Evolutionary conservation across 2,888 invertebrate species (phyloP), one percentile per base, ranked within the genome.

Genomic region (Eucera pruinosa): DNA sequence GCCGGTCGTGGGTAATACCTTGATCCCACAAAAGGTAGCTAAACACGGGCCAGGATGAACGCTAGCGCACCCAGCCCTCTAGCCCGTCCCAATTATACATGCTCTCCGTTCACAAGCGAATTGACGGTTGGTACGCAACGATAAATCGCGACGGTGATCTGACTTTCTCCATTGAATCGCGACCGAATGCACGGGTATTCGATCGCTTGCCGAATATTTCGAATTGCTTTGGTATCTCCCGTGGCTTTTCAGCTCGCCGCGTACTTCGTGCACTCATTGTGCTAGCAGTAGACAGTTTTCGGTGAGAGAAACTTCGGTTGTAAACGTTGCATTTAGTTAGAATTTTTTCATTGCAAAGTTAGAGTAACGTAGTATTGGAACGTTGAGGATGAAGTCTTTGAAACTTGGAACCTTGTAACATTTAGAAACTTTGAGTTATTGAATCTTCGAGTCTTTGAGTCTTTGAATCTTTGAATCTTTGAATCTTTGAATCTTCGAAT

Each of bases 21-120:
- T 90, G 87, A 90, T 89, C 89, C 84, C 82, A 87, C 87, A 88
- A 87, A 88, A 87, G 87, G 86, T 87, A 86, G 80, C 86, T 81
- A 84, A 87, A 87, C 84, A 83, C 75, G 84, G 80, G 65, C 83
- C 74, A 76, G 72, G 78, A 76, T 85, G 36, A 48, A 3, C 48
- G 85, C 78, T 76, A 9, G 13, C 71, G 85, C 39, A 13, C 39
- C 13, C 33, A n/a, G 33, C 18, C 15, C 36, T 20, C 55, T 36
- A 18, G 9, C 30, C 84, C 86, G 84, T 86, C 74, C 87, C 87
- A 89, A 89, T 89, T 89, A 88, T 86, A 83, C 85, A 69, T 72
- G 70, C 60, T 62, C 69, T 69, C 48, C 62, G 70, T 67, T 75
- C 65, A 50, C 77, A 58, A 62, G 25, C 66, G 78, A 66, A 78